These are phyloP conservation scores for Micrastur ruficollis DNA, from an alignment of 2,797 vertebrate genomes.

Conservation along the genomic window DNA sequence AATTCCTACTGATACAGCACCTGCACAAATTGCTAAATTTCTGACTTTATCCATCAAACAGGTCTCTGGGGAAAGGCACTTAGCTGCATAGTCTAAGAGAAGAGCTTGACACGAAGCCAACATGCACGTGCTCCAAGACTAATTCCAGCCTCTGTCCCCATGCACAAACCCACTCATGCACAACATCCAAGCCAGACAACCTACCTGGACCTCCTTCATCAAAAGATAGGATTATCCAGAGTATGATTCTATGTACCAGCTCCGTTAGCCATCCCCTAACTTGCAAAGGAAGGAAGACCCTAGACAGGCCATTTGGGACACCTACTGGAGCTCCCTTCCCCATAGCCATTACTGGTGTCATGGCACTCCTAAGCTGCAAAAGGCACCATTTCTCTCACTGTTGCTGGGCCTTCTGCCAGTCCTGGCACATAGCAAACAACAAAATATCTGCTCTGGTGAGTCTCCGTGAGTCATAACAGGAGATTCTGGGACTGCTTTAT, in stretches of 20 bases:
- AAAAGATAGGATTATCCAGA: not conserved
- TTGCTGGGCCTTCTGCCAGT: not conserved
- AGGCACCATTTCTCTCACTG: not conserved
- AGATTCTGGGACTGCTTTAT: not conserved
- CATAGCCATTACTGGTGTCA: not conserved
- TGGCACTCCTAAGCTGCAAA: not conserved
- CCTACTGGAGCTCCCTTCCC: not conserved
- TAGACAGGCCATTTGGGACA: not conserved
- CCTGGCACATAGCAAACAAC: not conserved
- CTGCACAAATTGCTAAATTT: not conserved
- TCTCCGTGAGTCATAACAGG: not conserved
- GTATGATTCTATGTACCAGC: not conserved
- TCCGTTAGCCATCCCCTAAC: not conserved
- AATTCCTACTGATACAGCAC: not conserved
- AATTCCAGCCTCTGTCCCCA: not conserved
- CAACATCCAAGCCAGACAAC: not conserved
- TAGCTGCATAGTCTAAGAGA: not conserved
- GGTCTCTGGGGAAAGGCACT: not conserved
- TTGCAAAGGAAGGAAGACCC: not conserved
- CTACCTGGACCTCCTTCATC: not conserved
- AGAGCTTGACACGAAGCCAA: not conserved
- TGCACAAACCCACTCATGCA: not conserved
- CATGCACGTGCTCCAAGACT: rapidly evolving
- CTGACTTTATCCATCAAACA: not conserved
- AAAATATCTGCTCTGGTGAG: not conserved